Percentiles rank a stretch among this genome's conserved stretches.
These are phyloP conservation scores for Chionoecetes opilio DNA, from an alignment of 1,140 invertebrate genomes.

Conservation along the genomic window DNA sequence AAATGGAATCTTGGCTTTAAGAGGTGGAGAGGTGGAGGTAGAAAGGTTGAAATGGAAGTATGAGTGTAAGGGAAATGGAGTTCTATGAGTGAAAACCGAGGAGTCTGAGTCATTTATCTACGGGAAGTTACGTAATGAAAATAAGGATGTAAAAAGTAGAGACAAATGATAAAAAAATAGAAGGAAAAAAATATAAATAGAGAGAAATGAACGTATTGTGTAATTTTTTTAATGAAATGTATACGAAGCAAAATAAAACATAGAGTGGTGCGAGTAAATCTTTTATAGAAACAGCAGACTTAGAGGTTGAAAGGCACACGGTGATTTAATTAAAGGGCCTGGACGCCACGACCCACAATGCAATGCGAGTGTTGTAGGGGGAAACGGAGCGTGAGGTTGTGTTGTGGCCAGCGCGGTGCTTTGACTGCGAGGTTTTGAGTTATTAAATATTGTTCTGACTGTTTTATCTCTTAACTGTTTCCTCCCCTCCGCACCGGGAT, in stretches of 20 bases:
- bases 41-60: not conserved
- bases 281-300: too few relatives aligned
- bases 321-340: too few relatives aligned
- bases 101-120: not conserved
- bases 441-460: slow-evolving; percentile 20
- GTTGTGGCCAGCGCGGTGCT: not conserved
- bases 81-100: not conserved
- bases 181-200: not conserved
- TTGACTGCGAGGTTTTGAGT: not conserved
- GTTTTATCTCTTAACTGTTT: slow-evolving; percentile 22
- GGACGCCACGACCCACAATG: too few relatives aligned
- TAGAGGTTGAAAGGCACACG: too few relatives aligned
- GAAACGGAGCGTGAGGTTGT: not conserved
- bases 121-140: not conserved
- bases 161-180: not conserved
- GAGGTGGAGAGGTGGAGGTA: not conserved
- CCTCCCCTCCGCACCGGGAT: slow-evolving; percentile 22
- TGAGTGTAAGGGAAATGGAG: too few relatives aligned
- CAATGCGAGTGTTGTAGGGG: not conserved
- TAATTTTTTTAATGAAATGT: too few relatives aligned
- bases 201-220: not conserved
- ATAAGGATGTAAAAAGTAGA: not conserved
- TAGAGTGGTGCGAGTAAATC: too few relatives aligned
- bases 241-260: too few relatives aligned
- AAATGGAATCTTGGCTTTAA: not conserved